Conservation (phyloP, 2,888 invertebrate genomes). For the Lithophane semibrunnea region DNA sequence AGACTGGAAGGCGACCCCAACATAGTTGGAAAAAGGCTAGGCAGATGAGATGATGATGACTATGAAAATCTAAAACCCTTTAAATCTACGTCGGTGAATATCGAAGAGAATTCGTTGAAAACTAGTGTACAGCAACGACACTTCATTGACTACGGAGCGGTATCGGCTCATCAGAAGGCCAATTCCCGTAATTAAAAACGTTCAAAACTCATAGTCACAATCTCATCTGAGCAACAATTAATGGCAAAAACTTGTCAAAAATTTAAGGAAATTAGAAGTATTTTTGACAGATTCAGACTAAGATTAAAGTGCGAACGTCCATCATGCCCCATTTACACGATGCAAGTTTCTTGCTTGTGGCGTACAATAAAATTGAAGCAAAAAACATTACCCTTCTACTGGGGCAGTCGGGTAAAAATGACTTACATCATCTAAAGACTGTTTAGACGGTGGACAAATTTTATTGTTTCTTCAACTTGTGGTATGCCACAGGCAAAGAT, state of each 20-base stretch:
- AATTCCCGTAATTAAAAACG: constrained; percentile 1
- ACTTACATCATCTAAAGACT: neutral
- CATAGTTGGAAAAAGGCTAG: too few species aligned
- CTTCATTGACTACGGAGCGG: neutral
- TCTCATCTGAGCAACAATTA: neutral
- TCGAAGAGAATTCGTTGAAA: neutral
- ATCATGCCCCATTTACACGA: neutral
- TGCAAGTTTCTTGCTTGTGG: too few species aligned
- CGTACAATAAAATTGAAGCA: neutral
- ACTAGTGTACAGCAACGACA: neutral
- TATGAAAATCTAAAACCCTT: neutral
- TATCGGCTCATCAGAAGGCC: constrained; percentile 13
- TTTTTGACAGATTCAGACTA: neutral
- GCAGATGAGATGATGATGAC: too few species aligned
- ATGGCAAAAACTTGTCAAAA: neutral
- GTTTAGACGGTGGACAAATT: neutral
- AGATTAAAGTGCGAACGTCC: neutral
- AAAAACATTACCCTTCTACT: neutral
- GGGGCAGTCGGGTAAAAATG: neutral
- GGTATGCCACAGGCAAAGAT: too few species aligned
- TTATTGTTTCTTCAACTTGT: neutral
- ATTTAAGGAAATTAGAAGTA: neutral
- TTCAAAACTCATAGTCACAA: neutral
- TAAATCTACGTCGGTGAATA: neutral
- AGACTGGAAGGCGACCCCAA: too few species aligned